A percentile compares a stretch with the other conserved stretches of the same genome.
Conservation (phyloP, 1,140 invertebrate species). For the Drosophila gunungcola region DNA sequence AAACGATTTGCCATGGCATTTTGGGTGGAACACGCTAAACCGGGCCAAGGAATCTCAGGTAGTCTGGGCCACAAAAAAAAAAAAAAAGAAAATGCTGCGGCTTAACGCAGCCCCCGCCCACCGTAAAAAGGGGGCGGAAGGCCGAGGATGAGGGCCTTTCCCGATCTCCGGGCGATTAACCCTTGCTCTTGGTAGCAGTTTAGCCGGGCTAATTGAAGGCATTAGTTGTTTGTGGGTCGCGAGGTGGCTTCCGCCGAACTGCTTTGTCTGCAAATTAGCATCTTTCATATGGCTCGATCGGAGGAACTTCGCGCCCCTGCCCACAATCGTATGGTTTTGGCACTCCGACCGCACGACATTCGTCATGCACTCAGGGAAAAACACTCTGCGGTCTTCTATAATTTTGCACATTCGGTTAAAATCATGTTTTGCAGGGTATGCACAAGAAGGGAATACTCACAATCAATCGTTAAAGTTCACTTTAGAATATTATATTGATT, state of each 20-base stretch:
- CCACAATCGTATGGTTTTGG: slow-evolving; percentile 66
- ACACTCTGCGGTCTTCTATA: slow-evolving; percentile 5
- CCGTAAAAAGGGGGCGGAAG: slow-evolving; percentile 7
- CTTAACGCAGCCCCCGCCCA: slow-evolving; percentile 75
- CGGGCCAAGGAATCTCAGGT: slow-evolving; percentile 57
- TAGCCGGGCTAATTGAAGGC: slow-evolving; percentile 75
- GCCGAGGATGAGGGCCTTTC: slow-evolving; percentile 51
- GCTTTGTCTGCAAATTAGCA: slow-evolving; percentile 71
- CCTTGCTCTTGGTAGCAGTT: slow-evolving; percentile 61
- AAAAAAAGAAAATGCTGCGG: slow-evolving; percentile 50
- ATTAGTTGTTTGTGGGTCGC: slow-evolving; percentile 82
- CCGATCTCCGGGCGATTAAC: slow-evolving; percentile 55
- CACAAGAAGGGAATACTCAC: no score
- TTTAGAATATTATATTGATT: no score
- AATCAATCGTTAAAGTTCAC: no score
- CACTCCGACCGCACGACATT: slow-evolving; percentile 49
- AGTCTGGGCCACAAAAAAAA: slow-evolving; percentile 17
- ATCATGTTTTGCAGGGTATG: neutral
- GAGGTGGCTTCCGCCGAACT: slow-evolving; percentile 57
- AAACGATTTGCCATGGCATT: slow-evolving; percentile 68
- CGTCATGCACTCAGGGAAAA: slow-evolving; percentile 32
- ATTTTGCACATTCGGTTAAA: neutral
- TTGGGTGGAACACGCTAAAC: slow-evolving; percentile 22
- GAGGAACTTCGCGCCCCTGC: slow-evolving; percentile 34
- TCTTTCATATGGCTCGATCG: slow-evolving; percentile 54